These are phyloP conservation scores for Cassiopea andromeda DNA, from an alignment of 30 jellyfish, hydroid and myxozoan species.

Conservation along the genomic window DNA sequence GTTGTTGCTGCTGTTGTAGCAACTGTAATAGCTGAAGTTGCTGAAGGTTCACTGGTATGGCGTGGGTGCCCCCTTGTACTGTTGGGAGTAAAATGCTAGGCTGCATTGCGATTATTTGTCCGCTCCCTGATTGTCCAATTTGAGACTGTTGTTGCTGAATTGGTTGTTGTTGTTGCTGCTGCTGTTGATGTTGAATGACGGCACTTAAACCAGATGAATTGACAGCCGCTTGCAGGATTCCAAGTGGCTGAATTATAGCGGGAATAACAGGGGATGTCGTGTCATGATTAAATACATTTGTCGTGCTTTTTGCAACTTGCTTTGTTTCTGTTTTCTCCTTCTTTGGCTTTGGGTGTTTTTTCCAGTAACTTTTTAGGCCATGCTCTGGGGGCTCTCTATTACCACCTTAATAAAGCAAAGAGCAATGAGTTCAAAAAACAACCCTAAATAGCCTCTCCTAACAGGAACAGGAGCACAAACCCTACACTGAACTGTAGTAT, in stretches of 20 bases:
- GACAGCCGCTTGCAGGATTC: constrained; percentile 96
- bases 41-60: constrained; percentile 67
- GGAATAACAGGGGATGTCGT: constrained; percentile 55
- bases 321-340: constrained; percentile 42
- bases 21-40: constrained; percentile 73
- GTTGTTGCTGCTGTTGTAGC: constrained; percentile 79
- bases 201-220: constrained; percentile 94
- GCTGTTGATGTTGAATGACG: constrained; percentile 82
- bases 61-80: constrained; percentile 50
- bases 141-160: constrained; percentile 16
- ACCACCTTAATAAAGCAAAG: constrained; percentile 78
- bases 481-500: too few relatives aligned
- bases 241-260: constrained; percentile 74
- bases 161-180: constrained; percentile 51
- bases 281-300: constrained; percentile 42
- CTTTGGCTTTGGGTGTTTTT: constrained; percentile 90
- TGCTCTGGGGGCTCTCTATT: constrained; percentile 99
- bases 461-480: too few relatives aligned
- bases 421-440: neutral
- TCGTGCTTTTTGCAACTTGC: constrained; percentile 18
- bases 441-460: too few relatives aligned
- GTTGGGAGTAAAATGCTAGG: constrained; percentile 59
- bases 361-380: constrained; percentile 91
- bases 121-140: constrained; percentile 10
- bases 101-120: constrained; percentile 36